Percentiles rank a stretch among this genome's conserved stretches.
Conservation (phyloP, 2,113 vertebrate genomes). For the Muntiacus muntjak region DNA sequence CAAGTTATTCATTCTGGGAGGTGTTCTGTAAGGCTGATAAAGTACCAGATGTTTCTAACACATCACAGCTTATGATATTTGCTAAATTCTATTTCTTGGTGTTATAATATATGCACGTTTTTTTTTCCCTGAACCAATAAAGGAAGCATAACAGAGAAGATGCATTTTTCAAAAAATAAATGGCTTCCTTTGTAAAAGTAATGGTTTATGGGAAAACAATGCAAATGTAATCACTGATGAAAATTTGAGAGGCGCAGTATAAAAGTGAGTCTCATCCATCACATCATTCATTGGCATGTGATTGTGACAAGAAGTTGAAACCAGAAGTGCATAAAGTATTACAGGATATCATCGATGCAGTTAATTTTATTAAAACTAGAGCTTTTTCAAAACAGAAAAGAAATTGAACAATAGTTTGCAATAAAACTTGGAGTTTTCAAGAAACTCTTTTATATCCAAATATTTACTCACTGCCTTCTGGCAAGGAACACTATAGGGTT, state of each 20-base stretch:
- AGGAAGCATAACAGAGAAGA: not conserved
- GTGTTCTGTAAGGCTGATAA: not conserved
- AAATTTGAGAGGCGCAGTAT: not conserved
- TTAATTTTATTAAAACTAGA: not conserved
- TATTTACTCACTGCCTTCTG: not conserved
- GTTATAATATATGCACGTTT: not conserved
- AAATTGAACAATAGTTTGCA: not conserved
- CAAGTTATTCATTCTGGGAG: not conserved
- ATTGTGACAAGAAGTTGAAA: not conserved
- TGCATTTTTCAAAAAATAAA: not conserved
- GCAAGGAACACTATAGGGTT: not conserved
- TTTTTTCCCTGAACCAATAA: not conserved
- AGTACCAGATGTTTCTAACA: not conserved
- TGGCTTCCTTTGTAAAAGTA: not conserved
- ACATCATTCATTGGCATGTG: not conserved
- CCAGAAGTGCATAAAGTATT: not conserved
- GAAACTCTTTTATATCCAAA: not conserved
- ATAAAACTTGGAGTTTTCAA: not conserved
- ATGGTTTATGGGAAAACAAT: not conserved
- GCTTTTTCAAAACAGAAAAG: not conserved
- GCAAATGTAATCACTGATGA: conserved; percentile 27
- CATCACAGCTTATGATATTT: not conserved
- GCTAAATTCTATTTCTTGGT: not conserved
- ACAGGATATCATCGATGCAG: not conserved
- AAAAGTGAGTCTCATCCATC: not conserved